Evolutionary conservation across 2,888 invertebrate species (phyloP).

Genomic region (Troilus luridus): DNA sequence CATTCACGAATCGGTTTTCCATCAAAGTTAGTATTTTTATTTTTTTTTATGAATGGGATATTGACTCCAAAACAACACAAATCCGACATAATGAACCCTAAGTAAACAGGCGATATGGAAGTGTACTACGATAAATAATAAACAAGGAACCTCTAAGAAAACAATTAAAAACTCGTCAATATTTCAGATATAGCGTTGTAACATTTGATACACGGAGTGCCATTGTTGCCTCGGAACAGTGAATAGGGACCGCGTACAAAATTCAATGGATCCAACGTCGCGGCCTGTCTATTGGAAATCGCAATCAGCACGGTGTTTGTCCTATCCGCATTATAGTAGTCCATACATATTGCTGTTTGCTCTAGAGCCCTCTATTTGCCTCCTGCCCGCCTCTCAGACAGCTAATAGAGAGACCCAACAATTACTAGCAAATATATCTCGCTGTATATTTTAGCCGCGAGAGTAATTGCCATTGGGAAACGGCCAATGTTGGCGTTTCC

Average conservation of each 20-base stretch:
- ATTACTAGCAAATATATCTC: slow-evolving; percentile 40
- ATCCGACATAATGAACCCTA: not conserved
- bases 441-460: slow-evolving; percentile 16
- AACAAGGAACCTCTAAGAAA: slow-evolving; percentile 45
- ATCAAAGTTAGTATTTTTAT: not conserved
- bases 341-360: slow-evolving; percentile 56
- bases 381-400: not conserved
- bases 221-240: not conserved
- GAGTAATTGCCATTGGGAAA: slow-evolving; percentile 3
- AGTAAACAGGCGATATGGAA: slow-evolving; percentile 5
- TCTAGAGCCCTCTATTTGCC: slow-evolving; percentile 38
- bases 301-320: slow-evolving; percentile 46
- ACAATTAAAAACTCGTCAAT: slow-evolving; percentile 58
- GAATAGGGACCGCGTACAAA: slow-evolving; percentile 37
- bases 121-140: not conserved
- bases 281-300: slow-evolving; percentile 52
- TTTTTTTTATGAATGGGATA: not conserved
- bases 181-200: slow-evolving; percentile 16
- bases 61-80: not conserved
- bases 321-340: slow-evolving; percentile 52
- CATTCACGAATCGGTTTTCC: not conserved
- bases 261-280: slow-evolving; percentile 46
- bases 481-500: not conserved
- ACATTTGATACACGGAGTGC: slow-evolving; percentile 35
- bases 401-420: slow-evolving; percentile 46